Evolutionary conservation across 1,140 invertebrate genomes (phyloP).

Genomic region (Aphelinus atriplicis): DNA sequence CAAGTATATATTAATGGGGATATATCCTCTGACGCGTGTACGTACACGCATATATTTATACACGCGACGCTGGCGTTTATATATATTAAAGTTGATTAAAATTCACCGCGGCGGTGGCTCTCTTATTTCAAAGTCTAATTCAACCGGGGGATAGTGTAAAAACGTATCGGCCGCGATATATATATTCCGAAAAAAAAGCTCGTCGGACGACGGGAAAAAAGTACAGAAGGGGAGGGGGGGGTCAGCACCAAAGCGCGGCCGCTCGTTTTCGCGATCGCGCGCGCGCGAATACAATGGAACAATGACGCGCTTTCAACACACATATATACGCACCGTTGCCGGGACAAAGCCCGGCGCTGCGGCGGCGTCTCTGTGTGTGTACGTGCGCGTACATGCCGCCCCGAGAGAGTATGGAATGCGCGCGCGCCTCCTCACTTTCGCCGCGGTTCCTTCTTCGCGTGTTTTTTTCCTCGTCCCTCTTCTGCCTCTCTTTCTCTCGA

Average conservation of each 20-base stretch:
- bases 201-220: background rate
- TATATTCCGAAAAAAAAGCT: background rate
- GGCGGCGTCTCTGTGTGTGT: background rate
- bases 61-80: too few relatives aligned
- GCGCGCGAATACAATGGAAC: conserved; percentile 39
- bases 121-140: conserved; percentile 33
- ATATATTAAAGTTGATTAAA: too few relatives aligned
- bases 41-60: background rate
- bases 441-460: conserved; percentile 4
- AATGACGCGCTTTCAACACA: conserved; percentile 22
- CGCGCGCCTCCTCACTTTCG: background rate
- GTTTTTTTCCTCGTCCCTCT: background rate
- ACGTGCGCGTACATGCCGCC: background rate
- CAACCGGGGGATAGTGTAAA: background rate
- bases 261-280: background rate
- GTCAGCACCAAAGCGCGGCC: background rate
- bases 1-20: too few relatives aligned
- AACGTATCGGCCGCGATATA: background rate
- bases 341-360: conserved; percentile 16
- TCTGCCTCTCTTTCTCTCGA: too few relatives aligned
- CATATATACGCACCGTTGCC: conserved; percentile 7
- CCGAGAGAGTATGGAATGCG: conserved; percentile 9
- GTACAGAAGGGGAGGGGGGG: background rate
- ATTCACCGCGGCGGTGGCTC: background rate
- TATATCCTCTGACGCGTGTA: background rate